Percentiles rank a stretch among this genome's conserved stretches.
Evolutionary conservation across 2,113 vertebrate species (phyloP).

Genomic region (Plectropomus leopardus): DNA sequence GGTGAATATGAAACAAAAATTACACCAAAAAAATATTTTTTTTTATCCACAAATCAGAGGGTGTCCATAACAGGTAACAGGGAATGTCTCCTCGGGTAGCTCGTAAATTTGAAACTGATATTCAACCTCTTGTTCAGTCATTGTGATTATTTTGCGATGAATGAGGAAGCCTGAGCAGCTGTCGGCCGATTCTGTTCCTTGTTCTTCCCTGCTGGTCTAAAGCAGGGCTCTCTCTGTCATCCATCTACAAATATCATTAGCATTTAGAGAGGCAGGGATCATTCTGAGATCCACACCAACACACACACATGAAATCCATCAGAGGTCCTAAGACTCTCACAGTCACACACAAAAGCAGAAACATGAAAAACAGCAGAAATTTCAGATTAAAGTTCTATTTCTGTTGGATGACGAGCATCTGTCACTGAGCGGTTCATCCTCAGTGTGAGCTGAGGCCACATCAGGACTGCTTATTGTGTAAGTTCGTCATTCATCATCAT

Average conservation of each 20-base stretch:
- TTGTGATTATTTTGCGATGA: constrained; percentile 14
- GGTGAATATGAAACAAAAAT: no score
- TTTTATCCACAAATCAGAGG: background rate
- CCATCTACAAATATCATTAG: constrained; percentile 57
- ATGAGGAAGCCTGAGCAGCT: constrained; percentile 22
- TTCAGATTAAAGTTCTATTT: constrained; percentile 61
- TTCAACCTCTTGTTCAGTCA: constrained; percentile 11
- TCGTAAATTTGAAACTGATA: background rate
- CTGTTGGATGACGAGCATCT: constrained; percentile 26
- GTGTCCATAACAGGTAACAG: background rate
- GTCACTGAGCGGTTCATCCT: background rate
- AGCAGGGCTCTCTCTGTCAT: constrained; percentile 20
- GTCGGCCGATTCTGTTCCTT: constrained; percentile 34
- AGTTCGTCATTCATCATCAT: background rate
- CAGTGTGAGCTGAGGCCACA: constrained; percentile 23
- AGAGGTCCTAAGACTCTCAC: constrained; percentile 24
- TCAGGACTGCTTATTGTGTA: constrained; percentile 9
- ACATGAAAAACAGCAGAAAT: constrained; percentile 36
- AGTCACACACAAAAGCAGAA: constrained; percentile 38
- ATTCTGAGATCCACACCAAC: constrained; percentile 40
- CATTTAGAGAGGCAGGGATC: constrained; percentile 74
- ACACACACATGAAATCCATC: constrained; percentile 36
- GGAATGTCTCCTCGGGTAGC: constrained; percentile 3
- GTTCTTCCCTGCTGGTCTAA: constrained; percentile 43
- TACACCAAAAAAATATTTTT: background rate